Evolutionary conservation across 2,888 invertebrate species (phyloP), one percentile per base, ranked within the genome.

Genomic region (Calameuta idolon): DNA sequence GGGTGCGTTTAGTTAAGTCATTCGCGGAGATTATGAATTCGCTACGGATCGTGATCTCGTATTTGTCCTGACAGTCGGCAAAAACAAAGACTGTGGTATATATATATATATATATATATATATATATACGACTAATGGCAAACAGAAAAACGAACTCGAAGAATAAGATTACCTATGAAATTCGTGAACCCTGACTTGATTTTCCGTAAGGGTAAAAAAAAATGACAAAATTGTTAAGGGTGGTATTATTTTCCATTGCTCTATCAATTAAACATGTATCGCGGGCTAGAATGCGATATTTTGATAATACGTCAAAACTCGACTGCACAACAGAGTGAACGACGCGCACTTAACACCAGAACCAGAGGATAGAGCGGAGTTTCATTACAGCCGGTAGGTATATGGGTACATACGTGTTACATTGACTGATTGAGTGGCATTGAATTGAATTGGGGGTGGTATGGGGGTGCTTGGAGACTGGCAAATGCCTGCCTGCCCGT

Each of bases 391-490:
- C 81, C 79, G 79, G 71, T 71, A 71, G 83, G 33, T 34, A 84
- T 85, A 82, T 84, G 82, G 83, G 85, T 84, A 86, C 87, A 86
- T 87, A 85, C 86, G 89, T 86, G 89, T 90, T 90, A 90, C 90
- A 89, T 89, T 88, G 90, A 90, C 90, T 90, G 90, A 90, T 90
- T 90, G 90, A 90, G 90, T 89, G 90, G 90, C 89, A 89, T 90
- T 90, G 90, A 90, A 90, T 90, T 89, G 89, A 90, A 90, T 90
- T 85, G 89, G 88, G 89, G 87, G 87, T 87, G 86, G 75, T 73
- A 76, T 73, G 75, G 79, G 76, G 69, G 75, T 34, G 69, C 11
- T 55, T 33, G 81, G 83, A 83, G 85, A 84, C 87, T 87, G 88
- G 85, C 87, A 89, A 88, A 89, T 88, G 86, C 85, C 85, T 23